A percentile compares a stretch with the other conserved stretches of the same genome.
phyloP scores from a whole-genome alignment of 1,140 invertebrate genomes.

The Diorhabda carinulata region DNA sequence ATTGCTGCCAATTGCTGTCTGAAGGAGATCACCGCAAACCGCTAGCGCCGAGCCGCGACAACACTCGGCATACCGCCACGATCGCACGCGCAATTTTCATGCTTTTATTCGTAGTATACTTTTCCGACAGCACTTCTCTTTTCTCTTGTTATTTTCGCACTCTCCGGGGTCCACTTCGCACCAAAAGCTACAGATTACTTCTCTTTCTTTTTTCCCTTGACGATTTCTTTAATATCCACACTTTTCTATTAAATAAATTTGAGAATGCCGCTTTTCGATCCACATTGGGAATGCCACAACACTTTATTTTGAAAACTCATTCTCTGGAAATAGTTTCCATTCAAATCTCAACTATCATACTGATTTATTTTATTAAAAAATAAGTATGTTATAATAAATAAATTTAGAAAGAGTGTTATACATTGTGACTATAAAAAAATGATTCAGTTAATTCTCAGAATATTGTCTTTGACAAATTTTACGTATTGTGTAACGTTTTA shows the following conservation, averaged over 20 bases:
- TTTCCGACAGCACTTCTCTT: neutral
- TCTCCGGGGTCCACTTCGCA: slow-evolving; percentile 1
- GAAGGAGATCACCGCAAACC: slow-evolving; percentile 21
- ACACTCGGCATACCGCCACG: neutral
- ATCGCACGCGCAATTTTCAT: neutral
- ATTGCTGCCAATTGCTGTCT: slow-evolving; percentile 23
- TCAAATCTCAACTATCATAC: too few species aligned
- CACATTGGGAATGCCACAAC: too few species aligned
- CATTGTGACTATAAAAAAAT: too few species aligned
- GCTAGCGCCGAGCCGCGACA: slow-evolving; percentile 11
- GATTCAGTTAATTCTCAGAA: too few species aligned
- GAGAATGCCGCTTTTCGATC: neutral
- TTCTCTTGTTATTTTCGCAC: neutral
- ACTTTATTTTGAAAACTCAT: too few species aligned
- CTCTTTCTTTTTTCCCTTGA: neutral
- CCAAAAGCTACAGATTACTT: slow-evolving; percentile 1
- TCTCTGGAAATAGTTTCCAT: too few species aligned
- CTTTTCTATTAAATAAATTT: neutral
- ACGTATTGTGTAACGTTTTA: too few species aligned
- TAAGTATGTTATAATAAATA: too few species aligned
- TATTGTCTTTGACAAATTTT: too few species aligned
- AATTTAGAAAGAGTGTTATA: too few species aligned
- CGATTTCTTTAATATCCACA: neutral
- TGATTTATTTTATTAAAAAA: too few species aligned
- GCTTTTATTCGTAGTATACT: neutral